Evolutionary conservation across 2,888 invertebrate species (phyloP), one percentile per base, ranked within the genome.

Genomic region (Callyntrura sp.): DNA sequence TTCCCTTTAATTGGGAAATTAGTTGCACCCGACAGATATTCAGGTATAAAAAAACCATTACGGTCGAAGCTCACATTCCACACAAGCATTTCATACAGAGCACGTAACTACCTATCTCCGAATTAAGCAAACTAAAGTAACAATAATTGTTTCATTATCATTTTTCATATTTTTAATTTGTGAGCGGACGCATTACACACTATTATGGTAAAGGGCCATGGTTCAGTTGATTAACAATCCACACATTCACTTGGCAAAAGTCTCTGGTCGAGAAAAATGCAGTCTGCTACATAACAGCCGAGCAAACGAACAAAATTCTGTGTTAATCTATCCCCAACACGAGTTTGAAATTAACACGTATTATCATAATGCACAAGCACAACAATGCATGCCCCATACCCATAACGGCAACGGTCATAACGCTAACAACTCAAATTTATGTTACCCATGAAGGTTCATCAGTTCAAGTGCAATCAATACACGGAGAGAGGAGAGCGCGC

Each of bases 71-170:
- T 35, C 35, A 35, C 35, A 35, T 35, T 35, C 35, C 35, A 4
- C n/a, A 4, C 35, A 35, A 35, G 35, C 35, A 35, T 35, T 4
- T 2, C 51, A 51, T 51, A 51, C 2, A 57, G 8, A 35, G 35
- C 17, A 57, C 17, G 17, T 17, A 57, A 57, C 57, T 5, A 57
- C 4, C 57, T 57, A 17, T 45, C 20, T 45, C 45, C 70, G 20
- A 70, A 70, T 68, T 70, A 62, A 57, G 3, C 35, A 35, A 35
- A 35, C 3, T 35, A 57, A 57, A 57, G 17, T 57, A 62, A 9
- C 25, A 62, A 62, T 23, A 70, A 70, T 70, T 70, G 70, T 70
- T 70, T 70, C 70, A 70, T 70, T 70, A 70, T 70, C 70, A 35
- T 45, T 70, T 45, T 70, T 45, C 20, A 45, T 62, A 25, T 70